Evolutionary conservation across 2,113 vertebrate species (phyloP).

Genomic region (Vicugna pacos): DNA sequence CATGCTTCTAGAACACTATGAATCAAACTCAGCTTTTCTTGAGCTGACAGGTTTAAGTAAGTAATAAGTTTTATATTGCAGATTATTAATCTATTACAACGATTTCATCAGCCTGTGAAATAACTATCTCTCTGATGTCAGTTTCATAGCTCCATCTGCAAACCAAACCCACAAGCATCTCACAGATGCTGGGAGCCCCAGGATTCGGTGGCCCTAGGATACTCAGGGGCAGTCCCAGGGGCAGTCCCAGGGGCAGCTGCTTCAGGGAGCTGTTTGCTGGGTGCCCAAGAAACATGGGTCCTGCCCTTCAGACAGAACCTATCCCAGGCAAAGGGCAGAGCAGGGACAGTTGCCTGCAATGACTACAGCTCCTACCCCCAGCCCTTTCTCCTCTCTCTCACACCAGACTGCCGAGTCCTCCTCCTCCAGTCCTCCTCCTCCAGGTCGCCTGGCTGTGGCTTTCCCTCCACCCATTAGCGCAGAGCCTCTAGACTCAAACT

Average conservation of each 20-base stretch:
- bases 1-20: constrained; percentile 36
- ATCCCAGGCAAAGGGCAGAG: background rate
- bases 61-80: constrained; percentile 71
- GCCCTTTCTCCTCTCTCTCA: background rate
- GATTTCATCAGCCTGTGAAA: constrained; percentile 78
- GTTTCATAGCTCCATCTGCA: constrained; percentile 62
- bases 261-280: background rate
- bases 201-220: background rate
- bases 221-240: background rate
- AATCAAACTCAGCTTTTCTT: constrained; percentile 65
- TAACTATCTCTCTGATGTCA: constrained; percentile 67
- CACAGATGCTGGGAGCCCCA: background rate
- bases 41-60: constrained; percentile 67
- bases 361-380: background rate
- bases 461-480: background rate
- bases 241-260: background rate
- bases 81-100: constrained; percentile 73
- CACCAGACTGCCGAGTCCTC: background rate
- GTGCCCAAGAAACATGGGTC: background rate
- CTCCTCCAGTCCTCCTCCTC: background rate
- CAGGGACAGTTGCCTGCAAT: background rate
- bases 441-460: background rate
- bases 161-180: constrained; percentile 24
- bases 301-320: background rate
- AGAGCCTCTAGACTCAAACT: background rate